Base-by-base conservation (phyloP, 2,888 invertebrate species). In the Idaea aversata region DNA sequence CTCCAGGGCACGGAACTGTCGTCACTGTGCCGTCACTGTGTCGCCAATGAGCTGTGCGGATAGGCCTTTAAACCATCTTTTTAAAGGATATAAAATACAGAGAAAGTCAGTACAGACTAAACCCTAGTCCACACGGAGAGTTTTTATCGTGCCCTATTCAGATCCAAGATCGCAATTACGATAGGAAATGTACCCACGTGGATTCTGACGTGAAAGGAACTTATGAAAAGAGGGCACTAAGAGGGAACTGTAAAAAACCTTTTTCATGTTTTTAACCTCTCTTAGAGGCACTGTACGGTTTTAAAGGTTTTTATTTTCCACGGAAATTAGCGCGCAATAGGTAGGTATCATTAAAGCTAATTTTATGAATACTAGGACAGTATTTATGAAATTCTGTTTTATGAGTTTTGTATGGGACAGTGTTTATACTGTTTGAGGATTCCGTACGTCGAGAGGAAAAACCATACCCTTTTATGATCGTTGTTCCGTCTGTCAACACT, bases 161-260 rank as follows among this genome's bases (percentile, higher is more conserved):
- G 61, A 64, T 62, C 15, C 13, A 61, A 72, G 72, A 72, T 72
- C 65, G 71, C 64, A 71, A 72, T 72, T 70, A 72, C 64, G 72
- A 72, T 72, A 69, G 38, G 59, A 59, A 7, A 15, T n/a, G 60
- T 62, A 59, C 62, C 67, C 13, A 47, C 47, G 47, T 61, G 68
- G 65, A 66, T 68, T 58, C 34, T 68, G 69, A 68, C 69, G 61
- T 70, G 67, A 71, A 72, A 70, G 67, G 67, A 34, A 16, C 59
- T 34, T 59, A 59, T 59, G 59, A 59, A 59, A 59, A 34, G 64
- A 61, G 65, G 47, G 35, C 60, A 62, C 63, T 63, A 64, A 59
- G 59, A 65, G 63, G 64, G 34, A 61, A 61, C 63, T 63, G 65
- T 67, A 61, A 66, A 67, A 68, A 64, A 63, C 59, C 63, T 67